phyloP scores from a whole-genome alignment of 2,113 vertebrate genomes.

The Thermophis baileyi region DNA sequence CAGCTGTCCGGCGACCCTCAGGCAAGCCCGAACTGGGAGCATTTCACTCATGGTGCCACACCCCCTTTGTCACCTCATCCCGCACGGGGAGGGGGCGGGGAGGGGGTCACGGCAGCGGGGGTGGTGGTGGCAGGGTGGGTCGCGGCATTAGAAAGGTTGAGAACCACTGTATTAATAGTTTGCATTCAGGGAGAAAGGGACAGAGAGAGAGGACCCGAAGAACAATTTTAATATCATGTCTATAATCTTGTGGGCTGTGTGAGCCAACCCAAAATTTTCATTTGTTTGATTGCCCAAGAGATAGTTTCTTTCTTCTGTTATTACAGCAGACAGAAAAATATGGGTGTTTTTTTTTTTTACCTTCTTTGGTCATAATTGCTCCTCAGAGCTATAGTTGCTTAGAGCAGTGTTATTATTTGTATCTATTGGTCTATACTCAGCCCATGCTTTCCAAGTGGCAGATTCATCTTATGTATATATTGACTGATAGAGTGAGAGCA shows the following conservation, averaged over 20 bases:
- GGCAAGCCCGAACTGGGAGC: too few relatives aligned
- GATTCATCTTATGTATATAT: not conserved
- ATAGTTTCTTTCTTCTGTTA: conserved; percentile 23
- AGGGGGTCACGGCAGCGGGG: too few relatives aligned
- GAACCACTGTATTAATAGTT: conserved; percentile 23
- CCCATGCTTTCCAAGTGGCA: not conserved
- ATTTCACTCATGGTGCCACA: too few relatives aligned
- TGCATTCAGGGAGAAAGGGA: not conserved
- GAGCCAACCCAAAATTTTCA: conserved; percentile 14
- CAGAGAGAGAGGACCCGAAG: not conserved
- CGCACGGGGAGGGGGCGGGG: too few relatives aligned
- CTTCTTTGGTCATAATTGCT: conserved; percentile 23
- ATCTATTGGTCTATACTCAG: not conserved
- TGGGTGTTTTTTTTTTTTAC: not conserved
- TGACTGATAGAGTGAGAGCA: not conserved
- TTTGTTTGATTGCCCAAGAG: conserved; percentile 21
- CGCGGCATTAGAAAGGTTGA: too few relatives aligned
- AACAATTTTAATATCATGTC: conserved; percentile 4
- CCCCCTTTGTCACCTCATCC: too few relatives aligned
- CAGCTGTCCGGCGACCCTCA: too few relatives aligned
- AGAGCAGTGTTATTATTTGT: not conserved
- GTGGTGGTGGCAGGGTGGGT: too few relatives aligned
- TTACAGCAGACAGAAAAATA: conserved; percentile 12
- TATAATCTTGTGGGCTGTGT: conserved; percentile 5
- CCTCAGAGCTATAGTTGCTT: not conserved